Evolutionary conservation across 2,797 vertebrate species (phyloP).

Genomic region (Tadarida brasiliensis): DNA sequence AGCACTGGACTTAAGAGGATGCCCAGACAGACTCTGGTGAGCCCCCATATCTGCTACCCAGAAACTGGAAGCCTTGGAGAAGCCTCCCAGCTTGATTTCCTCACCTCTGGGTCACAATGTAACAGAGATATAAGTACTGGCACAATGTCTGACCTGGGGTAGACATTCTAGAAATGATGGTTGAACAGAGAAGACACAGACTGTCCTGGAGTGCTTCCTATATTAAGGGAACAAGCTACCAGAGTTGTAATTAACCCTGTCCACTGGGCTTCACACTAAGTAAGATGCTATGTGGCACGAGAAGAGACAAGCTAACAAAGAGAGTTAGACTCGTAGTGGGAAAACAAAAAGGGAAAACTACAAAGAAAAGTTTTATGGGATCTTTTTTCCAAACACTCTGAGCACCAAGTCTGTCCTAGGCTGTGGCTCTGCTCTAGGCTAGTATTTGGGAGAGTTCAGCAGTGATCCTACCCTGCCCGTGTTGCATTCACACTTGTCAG

Average conservation of each 20-base stretch:
- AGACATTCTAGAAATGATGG: not conserved
- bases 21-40: not conserved
- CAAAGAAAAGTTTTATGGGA: not conserved
- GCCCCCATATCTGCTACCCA: not conserved
- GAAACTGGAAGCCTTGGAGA: not conserved
- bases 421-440: not conserved
- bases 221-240: not conserved
- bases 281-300: not conserved
- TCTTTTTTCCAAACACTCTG: not conserved
- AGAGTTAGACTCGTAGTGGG: not conserved
- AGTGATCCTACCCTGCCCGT: not conserved
- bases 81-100: not conserved
- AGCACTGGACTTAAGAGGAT: slow-evolving; percentile 16
- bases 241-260: not conserved
- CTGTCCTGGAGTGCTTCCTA: not conserved
- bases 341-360: not conserved
- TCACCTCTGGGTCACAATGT: not conserved
- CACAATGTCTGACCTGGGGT: not conserved
- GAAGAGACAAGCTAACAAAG: not conserved
- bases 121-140: not conserved
- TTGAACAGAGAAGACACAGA: slow-evolving; percentile 26
- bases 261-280: not conserved
- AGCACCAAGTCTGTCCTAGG: not conserved
- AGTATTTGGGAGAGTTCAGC: not conserved
- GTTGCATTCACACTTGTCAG: not conserved